Evolutionary conservation across 2,888 invertebrate species (phyloP).

Genomic region (Leptura quadrifasciata): DNA sequence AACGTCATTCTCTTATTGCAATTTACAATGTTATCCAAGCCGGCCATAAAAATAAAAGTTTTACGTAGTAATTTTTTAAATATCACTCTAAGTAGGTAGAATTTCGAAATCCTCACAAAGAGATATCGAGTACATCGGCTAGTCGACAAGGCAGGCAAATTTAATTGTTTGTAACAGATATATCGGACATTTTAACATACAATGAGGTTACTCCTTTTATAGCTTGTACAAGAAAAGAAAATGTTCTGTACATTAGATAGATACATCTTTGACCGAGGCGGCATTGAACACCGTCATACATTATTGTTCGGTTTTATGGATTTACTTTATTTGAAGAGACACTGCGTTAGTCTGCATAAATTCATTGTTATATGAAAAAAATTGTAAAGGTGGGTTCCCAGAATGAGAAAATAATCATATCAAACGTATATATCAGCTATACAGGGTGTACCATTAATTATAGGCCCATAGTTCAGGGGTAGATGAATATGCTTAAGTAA

Average conservation of each 20-base stretch:
- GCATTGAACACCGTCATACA: not conserved
- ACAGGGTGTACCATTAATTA: too few relatives aligned
- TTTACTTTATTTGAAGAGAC: not conserved
- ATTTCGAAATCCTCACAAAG: constrained; percentile 40
- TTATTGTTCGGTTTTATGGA: not conserved
- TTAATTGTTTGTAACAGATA: constrained; percentile 48
- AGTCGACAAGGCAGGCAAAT: constrained; percentile 39
- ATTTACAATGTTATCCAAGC: not conserved
- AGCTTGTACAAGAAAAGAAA: constrained; percentile 43
- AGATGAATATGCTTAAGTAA: too few relatives aligned
- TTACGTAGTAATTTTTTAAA: not conserved
- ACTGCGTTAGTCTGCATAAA: not conserved
- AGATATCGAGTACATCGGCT: constrained; percentile 42
- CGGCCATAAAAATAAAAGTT: not conserved
- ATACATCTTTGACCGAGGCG: constrained; percentile 30
- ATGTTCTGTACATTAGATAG: constrained; percentile 47
- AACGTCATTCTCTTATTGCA: not conserved
- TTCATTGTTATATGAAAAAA: too few relatives aligned
- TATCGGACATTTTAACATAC: constrained; percentile 53
- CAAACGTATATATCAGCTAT: too few relatives aligned
- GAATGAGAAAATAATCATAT: too few relatives aligned
- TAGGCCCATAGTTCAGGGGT: too few relatives aligned
- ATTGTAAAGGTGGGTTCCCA: too few relatives aligned
- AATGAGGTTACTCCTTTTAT: constrained; percentile 56
- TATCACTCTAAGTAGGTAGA: constrained; percentile 26